Conservation (phyloP, 2,888 invertebrate genomes). For the Apotomis betuletana region DNA sequence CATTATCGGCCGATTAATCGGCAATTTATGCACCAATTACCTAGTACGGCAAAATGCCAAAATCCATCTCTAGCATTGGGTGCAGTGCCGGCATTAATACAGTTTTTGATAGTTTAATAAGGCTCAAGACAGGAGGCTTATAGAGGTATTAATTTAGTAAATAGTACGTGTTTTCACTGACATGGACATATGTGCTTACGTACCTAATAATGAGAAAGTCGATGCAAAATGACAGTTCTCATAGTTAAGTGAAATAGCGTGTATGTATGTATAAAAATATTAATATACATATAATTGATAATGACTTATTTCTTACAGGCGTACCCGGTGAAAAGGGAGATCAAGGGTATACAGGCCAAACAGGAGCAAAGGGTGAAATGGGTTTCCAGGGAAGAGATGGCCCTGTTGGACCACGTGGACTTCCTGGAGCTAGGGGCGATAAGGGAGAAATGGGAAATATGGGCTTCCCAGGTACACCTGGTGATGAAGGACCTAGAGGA, state of each 20-base stretch:
- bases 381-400: slow-evolving; percentile 82
- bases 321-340: slow-evolving; percentile 84
- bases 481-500: slow-evolving; percentile 85
- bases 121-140: too few relatives aligned
- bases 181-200: too few relatives aligned
- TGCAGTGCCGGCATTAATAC: too few relatives aligned
- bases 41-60: too few relatives aligned
- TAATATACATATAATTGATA: background rate
- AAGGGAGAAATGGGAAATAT: slow-evolving; percentile 90
- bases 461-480: slow-evolving; percentile 90
- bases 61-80: too few relatives aligned
- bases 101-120: too few relatives aligned
- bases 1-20: too few relatives aligned
- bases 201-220: too few relatives aligned
- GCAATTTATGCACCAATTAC: too few relatives aligned
- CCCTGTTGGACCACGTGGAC: slow-evolving; percentile 87
- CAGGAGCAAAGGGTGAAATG: slow-evolving; percentile 69
- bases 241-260: background rate
- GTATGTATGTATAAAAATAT: background rate
- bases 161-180: too few relatives aligned
- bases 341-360: slow-evolving; percentile 68
- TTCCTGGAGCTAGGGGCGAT: slow-evolving; percentile 91
- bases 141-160: too few relatives aligned
- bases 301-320: slow-evolving; percentile 66
- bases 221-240: too few relatives aligned